A percentile compares a stretch with the other conserved stretches of the same genome.
phyloP scores from a whole-genome alignment of 2,797 vertebrate genomes.

The Spatula versicolor region DNA sequence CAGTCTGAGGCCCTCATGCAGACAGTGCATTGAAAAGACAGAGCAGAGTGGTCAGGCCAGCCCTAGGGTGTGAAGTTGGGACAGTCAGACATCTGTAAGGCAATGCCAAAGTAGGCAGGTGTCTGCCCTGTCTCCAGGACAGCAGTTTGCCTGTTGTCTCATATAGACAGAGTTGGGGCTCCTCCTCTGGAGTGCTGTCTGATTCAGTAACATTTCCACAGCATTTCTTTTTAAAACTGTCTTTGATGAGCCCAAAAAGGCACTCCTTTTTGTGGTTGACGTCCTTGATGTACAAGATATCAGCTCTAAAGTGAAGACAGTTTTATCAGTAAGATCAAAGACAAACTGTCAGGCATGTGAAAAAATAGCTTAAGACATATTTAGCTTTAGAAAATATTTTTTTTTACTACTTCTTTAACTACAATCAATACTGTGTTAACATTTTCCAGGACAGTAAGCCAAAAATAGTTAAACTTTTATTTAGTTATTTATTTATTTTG shows the following conservation, averaged over 20 bases:
- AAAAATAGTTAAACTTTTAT: not conserved
- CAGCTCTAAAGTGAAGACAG: not conserved
- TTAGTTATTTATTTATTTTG: not conserved
- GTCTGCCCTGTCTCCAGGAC: not conserved
- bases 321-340: slow-evolving; percentile 30
- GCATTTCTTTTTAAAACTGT: not conserved
- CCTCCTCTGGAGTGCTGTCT: not conserved
- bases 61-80: not conserved
- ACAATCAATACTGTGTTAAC: not conserved
- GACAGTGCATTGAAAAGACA: not conserved
- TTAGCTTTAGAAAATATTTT: not conserved
- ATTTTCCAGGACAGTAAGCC: not conserved
- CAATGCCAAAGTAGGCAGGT: not conserved
- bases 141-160: not conserved
- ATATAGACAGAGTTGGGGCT: not conserved
- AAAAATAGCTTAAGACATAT: not conserved
- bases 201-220: not conserved
- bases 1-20: not conserved
- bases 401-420: slow-evolving; percentile 7
- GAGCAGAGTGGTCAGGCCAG: not conserved
- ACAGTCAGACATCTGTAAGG: not conserved
- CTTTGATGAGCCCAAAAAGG: not conserved
- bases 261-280: not conserved
- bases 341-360: not conserved
- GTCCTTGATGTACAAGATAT: not conserved